Percentiles rank a stretch among this genome's conserved stretches.
Evolutionary conservation across 2,113 vertebrate species (phyloP).

Genomic region (Amphilophus citrinellus): DNA sequence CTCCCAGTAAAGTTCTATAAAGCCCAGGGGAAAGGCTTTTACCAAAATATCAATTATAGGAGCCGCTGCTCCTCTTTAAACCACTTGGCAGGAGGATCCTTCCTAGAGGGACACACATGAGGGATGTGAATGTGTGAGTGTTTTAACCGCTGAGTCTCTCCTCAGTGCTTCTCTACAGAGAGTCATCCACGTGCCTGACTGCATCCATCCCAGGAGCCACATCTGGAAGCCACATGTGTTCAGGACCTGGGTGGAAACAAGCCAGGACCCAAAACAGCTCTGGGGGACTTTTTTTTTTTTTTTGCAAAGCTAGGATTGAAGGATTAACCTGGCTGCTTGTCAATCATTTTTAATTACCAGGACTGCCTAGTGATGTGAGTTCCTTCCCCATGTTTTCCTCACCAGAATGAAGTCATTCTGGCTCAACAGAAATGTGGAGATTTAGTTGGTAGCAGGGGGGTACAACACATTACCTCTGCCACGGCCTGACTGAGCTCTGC

Average conservation of each 20-base stretch:
- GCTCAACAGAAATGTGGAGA: conserved; percentile 12
- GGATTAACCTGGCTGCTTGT: conserved; percentile 61
- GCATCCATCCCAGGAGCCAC: conserved; percentile 47
- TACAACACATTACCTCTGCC: not conserved
- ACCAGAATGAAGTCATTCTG: conserved; percentile 16
- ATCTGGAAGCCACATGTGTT: conserved; percentile 78
- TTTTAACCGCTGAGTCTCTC: conserved; percentile 20
- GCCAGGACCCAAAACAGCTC: conserved; percentile 55
- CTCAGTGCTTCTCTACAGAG: conserved; percentile 25
- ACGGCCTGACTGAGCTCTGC: conserved; percentile 12
- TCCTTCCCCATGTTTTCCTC: not conserved
- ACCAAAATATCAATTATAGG: not conserved
- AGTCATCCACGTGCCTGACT: conserved; percentile 42
- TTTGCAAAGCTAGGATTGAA: conserved; percentile 48
- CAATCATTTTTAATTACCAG: conserved; percentile 65
- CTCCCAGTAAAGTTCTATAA: not conserved
- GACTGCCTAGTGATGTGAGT: conserved; percentile 30
- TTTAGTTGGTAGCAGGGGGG: conserved; percentile 13
- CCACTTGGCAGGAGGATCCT: not conserved
- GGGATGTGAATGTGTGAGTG: conserved; percentile 22
- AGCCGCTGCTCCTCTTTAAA: not conserved
- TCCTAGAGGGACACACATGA: conserved; percentile 12
- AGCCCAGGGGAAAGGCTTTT: not conserved
- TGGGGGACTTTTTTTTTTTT: conserved; percentile 33
- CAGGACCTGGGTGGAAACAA: conserved; percentile 30